A percentile compares a stretch with the other conserved stretches of the same genome.
phyloP scores from a whole-genome alignment of 2,888 invertebrate genomes.

The Eupithecia subfuscata region DNA sequence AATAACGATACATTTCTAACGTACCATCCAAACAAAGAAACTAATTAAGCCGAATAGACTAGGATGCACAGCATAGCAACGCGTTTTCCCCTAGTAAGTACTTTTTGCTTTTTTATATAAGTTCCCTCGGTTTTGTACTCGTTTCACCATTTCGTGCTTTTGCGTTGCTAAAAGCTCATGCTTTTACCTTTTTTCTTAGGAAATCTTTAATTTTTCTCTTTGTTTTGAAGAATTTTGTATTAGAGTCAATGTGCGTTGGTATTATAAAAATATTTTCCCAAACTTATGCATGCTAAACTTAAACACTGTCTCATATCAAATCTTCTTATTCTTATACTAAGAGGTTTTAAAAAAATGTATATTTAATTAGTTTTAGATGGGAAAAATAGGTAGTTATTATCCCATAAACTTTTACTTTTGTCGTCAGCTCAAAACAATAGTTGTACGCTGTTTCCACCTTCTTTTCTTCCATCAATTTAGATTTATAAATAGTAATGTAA shows the following conservation, averaged over 20 bases:
- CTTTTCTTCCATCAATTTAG: neutral
- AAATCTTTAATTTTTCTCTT: neutral
- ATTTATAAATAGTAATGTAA: neutral
- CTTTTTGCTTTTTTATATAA: conserved; percentile 7
- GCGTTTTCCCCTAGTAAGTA: conserved; percentile 12
- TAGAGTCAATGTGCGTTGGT: neutral
- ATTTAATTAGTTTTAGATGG: neutral
- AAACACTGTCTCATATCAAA: neutral
- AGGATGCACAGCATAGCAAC: conserved; percentile 5
- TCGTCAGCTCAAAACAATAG: neutral
- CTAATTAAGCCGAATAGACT: conserved; percentile 16
- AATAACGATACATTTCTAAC: neutral
- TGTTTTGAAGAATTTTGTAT: neutral
- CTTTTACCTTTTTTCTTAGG: conserved; percentile 1
- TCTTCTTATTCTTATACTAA: neutral
- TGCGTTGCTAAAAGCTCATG: conserved; percentile 10
- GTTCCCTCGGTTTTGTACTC: conserved; percentile 5
- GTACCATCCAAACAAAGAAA: conserved; percentile 12
- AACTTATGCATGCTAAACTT: neutral
- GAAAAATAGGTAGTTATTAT: neutral
- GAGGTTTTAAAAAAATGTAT: too few species aligned
- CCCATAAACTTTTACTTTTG: neutral
- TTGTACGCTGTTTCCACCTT: neutral
- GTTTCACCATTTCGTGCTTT: conserved; percentile 5
- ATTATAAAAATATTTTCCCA: neutral